Conservation (phyloP, 1,140 invertebrate genomes). For the Rhyzopertha dominica region DNA sequence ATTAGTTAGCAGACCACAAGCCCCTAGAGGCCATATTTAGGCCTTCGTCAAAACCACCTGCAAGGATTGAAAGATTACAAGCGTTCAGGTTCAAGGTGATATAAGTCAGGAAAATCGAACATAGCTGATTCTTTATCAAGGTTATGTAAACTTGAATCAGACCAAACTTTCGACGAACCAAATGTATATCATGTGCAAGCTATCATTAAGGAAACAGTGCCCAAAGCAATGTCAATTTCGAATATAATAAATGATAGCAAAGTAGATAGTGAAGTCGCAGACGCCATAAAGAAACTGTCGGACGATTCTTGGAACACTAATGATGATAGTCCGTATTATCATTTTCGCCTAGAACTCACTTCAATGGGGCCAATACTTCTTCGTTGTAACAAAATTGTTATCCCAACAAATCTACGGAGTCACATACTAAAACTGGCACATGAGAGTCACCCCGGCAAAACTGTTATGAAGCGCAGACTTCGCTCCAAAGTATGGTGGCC, state of each 20-base stretch:
- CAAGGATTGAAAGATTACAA: conserved; percentile 37
- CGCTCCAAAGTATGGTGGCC: conserved; percentile 44
- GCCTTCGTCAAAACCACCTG: conserved; percentile 27
- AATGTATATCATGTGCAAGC: conserved; percentile 11
- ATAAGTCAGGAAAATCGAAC: conserved; percentile 40
- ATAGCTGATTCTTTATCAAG: conserved; percentile 43
- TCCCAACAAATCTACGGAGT: conserved; percentile 25
- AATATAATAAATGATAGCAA: conserved; percentile 8
- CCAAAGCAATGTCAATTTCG: conserved; percentile 16
- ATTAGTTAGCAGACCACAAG: too few species aligned
- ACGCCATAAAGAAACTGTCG: conserved; percentile 8
- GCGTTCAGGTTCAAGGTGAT: conserved; percentile 13
- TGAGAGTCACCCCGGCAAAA: conserved; percentile 35
- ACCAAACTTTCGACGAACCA: conserved; percentile 14
- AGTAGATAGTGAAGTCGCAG: conserved; percentile 4
- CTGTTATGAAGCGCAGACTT: conserved; percentile 36
- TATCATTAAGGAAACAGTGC: conserved; percentile 13
- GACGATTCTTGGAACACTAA: conserved; percentile 4
- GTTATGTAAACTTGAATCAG: conserved; percentile 16
- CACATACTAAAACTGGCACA: conserved; percentile 30
- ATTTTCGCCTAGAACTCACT: conserved; percentile 20
- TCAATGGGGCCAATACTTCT: conserved; percentile 16
- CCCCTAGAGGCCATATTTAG: conserved; percentile 15
- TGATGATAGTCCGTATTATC: conserved; percentile 22
- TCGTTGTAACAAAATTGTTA: conserved; percentile 28